These are phyloP conservation scores for Atractosteus spatula DNA, from an alignment of 2,113 vertebrate species.

Conservation along the genomic window DNA sequence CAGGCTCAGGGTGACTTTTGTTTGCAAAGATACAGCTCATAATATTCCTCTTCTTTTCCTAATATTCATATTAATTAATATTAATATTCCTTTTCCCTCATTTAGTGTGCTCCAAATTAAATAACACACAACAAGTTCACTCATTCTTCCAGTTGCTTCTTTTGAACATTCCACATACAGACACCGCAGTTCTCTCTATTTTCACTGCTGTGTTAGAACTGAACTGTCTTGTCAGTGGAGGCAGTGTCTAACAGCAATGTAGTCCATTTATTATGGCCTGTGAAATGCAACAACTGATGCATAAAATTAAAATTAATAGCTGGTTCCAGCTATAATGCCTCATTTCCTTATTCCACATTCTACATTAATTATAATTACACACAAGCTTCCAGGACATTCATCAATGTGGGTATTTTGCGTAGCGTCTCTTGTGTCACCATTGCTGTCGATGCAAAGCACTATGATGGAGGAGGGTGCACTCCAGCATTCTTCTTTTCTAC, in stretches of 20 bases:
- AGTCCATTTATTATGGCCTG: slow-evolving; percentile 26
- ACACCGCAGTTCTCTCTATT: not conserved
- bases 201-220: not conserved
- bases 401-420: slow-evolving; percentile 26
- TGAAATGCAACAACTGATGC: slow-evolving; percentile 34
- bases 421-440: slow-evolving; percentile 6
- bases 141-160: not conserved
- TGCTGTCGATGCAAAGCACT: slow-evolving; percentile 27
- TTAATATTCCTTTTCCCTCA: slow-evolving; percentile 8
- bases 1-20: slow-evolving; percentile 6
- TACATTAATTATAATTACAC: slow-evolving; percentile 61
- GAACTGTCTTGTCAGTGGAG: slow-evolving; percentile 7
- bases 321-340: slow-evolving; percentile 32
- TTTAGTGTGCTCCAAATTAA: slow-evolving; percentile 12
- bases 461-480: slow-evolving; percentile 49
- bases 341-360: slow-evolving; percentile 34
- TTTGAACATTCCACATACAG: not conserved
- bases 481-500: slow-evolving; percentile 33
- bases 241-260: slow-evolving; percentile 9
- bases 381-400: slow-evolving; percentile 43
- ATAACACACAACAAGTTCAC: not conserved
- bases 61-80: not conserved
- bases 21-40: not conserved
- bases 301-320: slow-evolving; percentile 33
- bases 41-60: not conserved